Conservation (phyloP, 1,140 invertebrate genomes). For the Maconellicoccus hirsutus region DNA sequence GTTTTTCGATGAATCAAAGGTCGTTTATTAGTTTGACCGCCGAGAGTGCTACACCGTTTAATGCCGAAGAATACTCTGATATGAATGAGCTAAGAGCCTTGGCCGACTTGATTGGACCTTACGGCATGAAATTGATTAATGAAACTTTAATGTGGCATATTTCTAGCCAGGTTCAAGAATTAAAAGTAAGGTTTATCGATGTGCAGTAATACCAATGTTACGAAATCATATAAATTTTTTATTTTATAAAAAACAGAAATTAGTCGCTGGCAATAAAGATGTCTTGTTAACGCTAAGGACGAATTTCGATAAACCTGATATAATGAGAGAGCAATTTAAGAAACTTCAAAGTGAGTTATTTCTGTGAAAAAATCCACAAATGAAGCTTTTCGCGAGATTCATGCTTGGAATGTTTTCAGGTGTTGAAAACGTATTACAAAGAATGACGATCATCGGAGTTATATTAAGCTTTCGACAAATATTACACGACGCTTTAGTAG, state of each 20-base stretch:
- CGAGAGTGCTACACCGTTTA: slow-evolving; percentile 79
- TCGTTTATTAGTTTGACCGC: slow-evolving; percentile 87
- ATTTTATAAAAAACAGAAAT: slow-evolving; percentile 43
- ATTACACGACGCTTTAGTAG: slow-evolving; percentile 82
- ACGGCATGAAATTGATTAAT: slow-evolving; percentile 94
- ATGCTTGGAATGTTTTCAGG: slow-evolving; percentile 40
- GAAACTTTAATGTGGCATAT: slow-evolving; percentile 98
- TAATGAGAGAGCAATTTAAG: slow-evolving; percentile 96
- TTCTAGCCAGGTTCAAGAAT: slow-evolving; percentile 90
- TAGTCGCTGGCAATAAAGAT: slow-evolving; percentile 87
- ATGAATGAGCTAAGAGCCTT: slow-evolving; percentile 91
- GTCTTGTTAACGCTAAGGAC: slow-evolving; percentile 77
- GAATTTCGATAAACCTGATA: slow-evolving; percentile 92
- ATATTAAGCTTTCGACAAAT: slow-evolving; percentile 90
- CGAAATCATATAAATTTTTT: slow-evolving; percentile 25
- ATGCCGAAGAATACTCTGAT: slow-evolving; percentile 97
- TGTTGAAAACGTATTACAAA: slow-evolving; percentile 85
- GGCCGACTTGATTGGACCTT: slow-evolving; percentile 95
- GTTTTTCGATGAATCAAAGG: slow-evolving; percentile 89
- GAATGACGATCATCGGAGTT: slow-evolving; percentile 97
- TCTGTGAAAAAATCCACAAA: not conserved
- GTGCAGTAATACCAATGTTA: not conserved
- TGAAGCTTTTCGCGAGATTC: too few relatives aligned
- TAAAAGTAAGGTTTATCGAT: slow-evolving; percentile 49
- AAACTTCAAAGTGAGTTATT: slow-evolving; percentile 53